Evolutionary conservation across 2,797 vertebrate species (phyloP).

Genomic region (Coreius guichenoti): DNA sequence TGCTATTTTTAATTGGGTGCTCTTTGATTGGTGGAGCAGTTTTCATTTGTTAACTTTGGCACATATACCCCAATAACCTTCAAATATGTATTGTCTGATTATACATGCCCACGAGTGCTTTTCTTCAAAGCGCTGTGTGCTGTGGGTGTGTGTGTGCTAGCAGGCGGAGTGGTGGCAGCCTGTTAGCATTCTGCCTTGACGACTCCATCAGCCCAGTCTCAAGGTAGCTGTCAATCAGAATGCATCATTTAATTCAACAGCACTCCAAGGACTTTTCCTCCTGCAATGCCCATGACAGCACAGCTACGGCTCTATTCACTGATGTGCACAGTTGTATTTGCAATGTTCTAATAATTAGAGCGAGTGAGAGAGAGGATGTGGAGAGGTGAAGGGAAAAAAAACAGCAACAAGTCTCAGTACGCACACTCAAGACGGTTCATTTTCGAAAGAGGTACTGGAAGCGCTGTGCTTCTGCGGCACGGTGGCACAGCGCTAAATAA

Average conservation of each 20-base stretch:
- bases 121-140: constrained; percentile 10
- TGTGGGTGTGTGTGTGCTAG: constrained; percentile 72
- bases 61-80: constrained; percentile 18
- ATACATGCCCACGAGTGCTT: constrained; percentile 34
- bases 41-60: constrained; percentile 12
- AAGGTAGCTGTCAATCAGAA: constrained; percentile 99
- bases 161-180: constrained; percentile 80
- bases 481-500: constrained; percentile 81
- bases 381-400: constrained; percentile 58
- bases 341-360: constrained; percentile 89
- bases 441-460: constrained; percentile 77
- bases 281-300: constrained; percentile 89
- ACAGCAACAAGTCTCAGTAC: constrained; percentile 89
- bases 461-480: constrained; percentile 82
- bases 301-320: constrained; percentile 96
- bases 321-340: constrained; percentile 86
- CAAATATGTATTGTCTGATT: constrained; percentile 34
- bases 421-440: constrained; percentile 71
- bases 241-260: constrained; percentile 92
- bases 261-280: constrained; percentile 88
- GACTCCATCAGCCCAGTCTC: constrained; percentile 99
- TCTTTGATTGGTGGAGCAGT: constrained; percentile 45
- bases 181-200: constrained; percentile 88
- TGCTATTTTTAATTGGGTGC: neutral
- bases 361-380: constrained; percentile 64